phyloP scores from a whole-genome alignment of 2,888 invertebrate species.

The Unio pictorum region DNA sequence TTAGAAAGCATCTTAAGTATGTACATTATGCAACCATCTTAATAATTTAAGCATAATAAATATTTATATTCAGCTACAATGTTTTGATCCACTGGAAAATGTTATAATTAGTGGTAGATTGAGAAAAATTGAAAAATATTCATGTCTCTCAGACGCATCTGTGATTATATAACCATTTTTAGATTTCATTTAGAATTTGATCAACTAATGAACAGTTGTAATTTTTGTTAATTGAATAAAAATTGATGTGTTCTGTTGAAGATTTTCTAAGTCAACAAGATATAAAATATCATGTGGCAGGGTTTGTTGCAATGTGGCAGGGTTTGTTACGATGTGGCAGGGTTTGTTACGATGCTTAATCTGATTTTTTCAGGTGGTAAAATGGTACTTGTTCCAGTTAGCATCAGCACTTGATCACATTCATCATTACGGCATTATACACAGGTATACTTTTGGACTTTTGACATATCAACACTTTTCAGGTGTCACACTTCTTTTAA shows the following conservation, averaged over 20 bases:
- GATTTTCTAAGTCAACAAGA: too few species aligned
- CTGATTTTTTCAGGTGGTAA: conserved; percentile 50
- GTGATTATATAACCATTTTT: too few species aligned
- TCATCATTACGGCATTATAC: conserved; percentile 68
- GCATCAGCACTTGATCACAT: conserved; percentile 66
- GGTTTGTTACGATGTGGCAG: too few species aligned
- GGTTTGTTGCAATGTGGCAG: neutral
- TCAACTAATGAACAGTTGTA: too few species aligned
- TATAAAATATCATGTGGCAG: too few species aligned
- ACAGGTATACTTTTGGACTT: conserved; percentile 55
- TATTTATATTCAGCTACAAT: neutral
- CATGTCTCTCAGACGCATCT: too few species aligned
- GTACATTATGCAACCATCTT: neutral
- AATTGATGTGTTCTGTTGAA: too few species aligned
- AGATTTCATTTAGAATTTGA: too few species aligned
- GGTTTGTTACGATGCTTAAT: neutral
- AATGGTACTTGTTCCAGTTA: conserved; percentile 70
- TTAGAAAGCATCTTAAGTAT: neutral
- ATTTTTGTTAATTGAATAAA: too few species aligned
- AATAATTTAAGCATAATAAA: neutral
- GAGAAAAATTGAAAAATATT: too few species aligned
- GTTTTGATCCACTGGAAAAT: neutral
- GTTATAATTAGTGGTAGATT: too few species aligned
- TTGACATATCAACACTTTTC: neutral
- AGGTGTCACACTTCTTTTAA: neutral